A percentile compares a stretch with the other conserved stretches of the same genome.
phyloP scores from a whole-genome alignment of 1,140 invertebrate species.

The Gonioctena quinquepunctata region DNA sequence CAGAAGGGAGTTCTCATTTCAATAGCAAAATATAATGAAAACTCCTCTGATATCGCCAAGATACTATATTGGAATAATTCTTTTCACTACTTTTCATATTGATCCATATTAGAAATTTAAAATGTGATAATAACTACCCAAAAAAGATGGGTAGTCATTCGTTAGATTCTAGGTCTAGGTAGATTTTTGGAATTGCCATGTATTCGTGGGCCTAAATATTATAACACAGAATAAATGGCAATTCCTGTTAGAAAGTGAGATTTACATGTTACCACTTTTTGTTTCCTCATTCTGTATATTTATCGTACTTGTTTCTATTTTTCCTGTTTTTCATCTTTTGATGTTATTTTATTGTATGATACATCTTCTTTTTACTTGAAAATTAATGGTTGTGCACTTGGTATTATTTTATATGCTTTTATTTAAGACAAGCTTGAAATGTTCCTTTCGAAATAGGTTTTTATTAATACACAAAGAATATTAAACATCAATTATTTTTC shows the following conservation, averaged over 20 bases:
- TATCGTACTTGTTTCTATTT: constrained; percentile 18
- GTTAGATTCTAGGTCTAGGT: constrained; percentile 27
- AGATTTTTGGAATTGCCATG: constrained; percentile 5
- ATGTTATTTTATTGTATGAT: not conserved
- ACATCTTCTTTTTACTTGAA: constrained; percentile 10
- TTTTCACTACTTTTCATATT: not conserved
- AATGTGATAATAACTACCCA: constrained; percentile 43
- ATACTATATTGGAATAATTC: not conserved
- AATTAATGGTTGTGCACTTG: constrained; percentile 31
- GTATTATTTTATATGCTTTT: constrained; percentile 32
- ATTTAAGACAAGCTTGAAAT: constrained; percentile 43
- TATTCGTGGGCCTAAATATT: constrained; percentile 15
- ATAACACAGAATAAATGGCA: constrained; percentile 11
- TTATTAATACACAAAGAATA: not conserved
- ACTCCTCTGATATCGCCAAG: not conserved
- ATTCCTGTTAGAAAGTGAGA: constrained; percentile 36
- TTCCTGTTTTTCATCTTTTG: constrained; percentile 6
- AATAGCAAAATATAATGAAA: not conserved
- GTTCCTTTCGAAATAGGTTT: not conserved
- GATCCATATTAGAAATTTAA: constrained; percentile 34
- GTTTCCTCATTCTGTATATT: constrained; percentile 33
- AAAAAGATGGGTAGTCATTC: constrained; percentile 30
- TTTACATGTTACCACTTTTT: constrained; percentile 47
- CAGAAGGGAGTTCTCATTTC: not conserved
- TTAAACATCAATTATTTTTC: not conserved